A percentile compares a stretch with the other conserved stretches of the same genome.
phyloP scores from a whole-genome alignment of 2,113 vertebrate species.

The Sus scrofa region T2T-Sscrofa CM000826.6:140994501-140995000 shows the following conservation, averaged over 20 bases:
- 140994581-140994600: not conserved
- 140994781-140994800: too few species aligned
- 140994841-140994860: not conserved
- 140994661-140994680: not conserved
- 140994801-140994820: too few species aligned
- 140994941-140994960: not conserved
- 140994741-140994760: not conserved
- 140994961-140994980: not conserved
- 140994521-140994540: not conserved
- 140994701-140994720: too few species aligned
- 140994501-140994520: not conserved
- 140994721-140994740: conserved; percentile 17
- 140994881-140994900: conserved; percentile 40
- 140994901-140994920: conserved; percentile 23
- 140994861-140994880: not conserved
- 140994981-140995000: conserved; percentile 27
- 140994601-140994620: conserved; percentile 40
- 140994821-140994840: too few species aligned
- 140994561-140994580: not conserved
- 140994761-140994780: conserved; percentile 38
- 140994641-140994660: not conserved
- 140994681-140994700: conserved; percentile 41
- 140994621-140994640: conserved; percentile 18
- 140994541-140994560: not conserved
- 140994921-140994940: conserved; percentile 39